Base-by-base conservation (phyloP, 2,888 invertebrate species). In the Cephus runcator region DNA sequence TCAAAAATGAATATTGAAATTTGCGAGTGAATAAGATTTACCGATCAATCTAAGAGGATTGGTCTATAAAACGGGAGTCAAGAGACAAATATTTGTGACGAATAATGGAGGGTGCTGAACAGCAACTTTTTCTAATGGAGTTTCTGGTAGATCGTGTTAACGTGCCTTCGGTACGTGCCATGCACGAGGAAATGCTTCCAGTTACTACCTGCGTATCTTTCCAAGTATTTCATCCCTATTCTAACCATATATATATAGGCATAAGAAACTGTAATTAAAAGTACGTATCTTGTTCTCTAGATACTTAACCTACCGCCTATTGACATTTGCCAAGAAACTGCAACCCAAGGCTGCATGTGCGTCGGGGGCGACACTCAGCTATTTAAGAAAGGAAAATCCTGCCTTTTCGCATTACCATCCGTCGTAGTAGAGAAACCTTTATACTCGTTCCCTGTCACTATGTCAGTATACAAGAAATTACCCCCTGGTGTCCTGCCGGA, bases 331-430 rank as follows among this genome's bases (percentile, higher is more conserved):
- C 95, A 95, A 83, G 94, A 94, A 80, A 80, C 87, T 1, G 90
- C 91, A 0, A 87, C 90, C 12, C 85, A 90, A 78, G 90, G 92
- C 3, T 92, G 92, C 73, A 85, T 89, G 68, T 92, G 92, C 80
- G 79, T 86, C 9, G 90, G 90, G 12, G 92, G 91, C 73, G 92
- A 92, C 78, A 88, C 92, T 0, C 93, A 93, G 85, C 89, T 92
- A 1, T 93, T 94, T 78, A 94, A 94, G 86, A 94, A 92, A 83
- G 95, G 95, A 35, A 95, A 95, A 88, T 95, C 95, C 0, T 95
- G 95, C 83, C 90, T 95, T n/a, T 95, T 95, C 86, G 94, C 94
- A 0, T 89, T 95, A 4, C 93, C 94, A 35, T 92, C 93, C 73
- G 83, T 88, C 11, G 93, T 94, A 40, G 93, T 95, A 0, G 86